A percentile compares a stretch with the other conserved stretches of the same genome.
phyloP scores from a whole-genome alignment of 2,888 invertebrate genomes.

The Archips xylosteana region DNA sequence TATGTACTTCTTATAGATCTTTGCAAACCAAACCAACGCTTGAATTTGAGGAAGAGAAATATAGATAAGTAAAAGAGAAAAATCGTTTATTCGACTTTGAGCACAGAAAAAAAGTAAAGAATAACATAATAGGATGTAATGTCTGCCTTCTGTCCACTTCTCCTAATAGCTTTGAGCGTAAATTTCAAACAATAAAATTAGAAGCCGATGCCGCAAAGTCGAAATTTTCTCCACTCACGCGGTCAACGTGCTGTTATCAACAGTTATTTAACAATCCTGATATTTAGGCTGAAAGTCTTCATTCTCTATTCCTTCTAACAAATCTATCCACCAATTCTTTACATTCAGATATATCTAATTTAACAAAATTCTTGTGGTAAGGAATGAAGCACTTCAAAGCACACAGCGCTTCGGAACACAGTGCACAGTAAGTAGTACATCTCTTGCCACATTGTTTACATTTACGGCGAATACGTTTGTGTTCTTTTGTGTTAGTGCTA shows the following conservation, averaged over 20 bases:
- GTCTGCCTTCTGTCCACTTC: background rate
- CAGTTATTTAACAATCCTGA: background rate
- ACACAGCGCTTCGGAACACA: slow-evolving; percentile 4
- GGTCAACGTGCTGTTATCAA: background rate
- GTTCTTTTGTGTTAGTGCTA: slow-evolving; percentile 7
- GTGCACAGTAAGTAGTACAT: slow-evolving; percentile 1
- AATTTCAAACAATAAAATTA: no score
- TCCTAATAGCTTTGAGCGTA: background rate
- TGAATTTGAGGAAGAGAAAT: background rate
- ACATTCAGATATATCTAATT: background rate
- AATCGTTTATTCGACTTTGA: background rate
- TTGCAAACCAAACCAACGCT: no score
- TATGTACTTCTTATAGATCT: no score
- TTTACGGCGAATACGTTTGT: slow-evolving; percentile 3
- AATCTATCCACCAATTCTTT: background rate
- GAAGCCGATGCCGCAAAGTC: background rate
- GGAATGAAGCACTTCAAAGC: background rate
- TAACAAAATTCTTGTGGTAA: background rate
- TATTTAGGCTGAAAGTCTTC: background rate
- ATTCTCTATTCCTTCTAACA: background rate
- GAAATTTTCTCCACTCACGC: background rate
- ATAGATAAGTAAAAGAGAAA: background rate
- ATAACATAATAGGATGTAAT: no score
- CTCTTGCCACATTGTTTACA: background rate
- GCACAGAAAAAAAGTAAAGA: background rate